A percentile compares a stretch with the other conserved stretches of the same genome.
phyloP scores from a whole-genome alignment of 2,113 vertebrate genomes.

The Pleuronectes platessa region DNA sequence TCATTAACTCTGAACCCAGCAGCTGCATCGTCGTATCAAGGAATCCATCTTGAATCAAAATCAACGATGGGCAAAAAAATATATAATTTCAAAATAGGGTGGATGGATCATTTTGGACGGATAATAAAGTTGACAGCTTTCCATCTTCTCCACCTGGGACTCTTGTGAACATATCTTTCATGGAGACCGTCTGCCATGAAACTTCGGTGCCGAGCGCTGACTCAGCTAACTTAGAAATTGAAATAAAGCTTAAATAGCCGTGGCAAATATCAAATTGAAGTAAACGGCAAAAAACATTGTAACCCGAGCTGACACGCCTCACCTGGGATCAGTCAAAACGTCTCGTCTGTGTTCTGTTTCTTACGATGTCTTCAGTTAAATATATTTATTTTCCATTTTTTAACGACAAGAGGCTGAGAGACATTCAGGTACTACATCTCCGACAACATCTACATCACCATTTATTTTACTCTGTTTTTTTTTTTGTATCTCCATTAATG shows the following conservation, averaged over 20 bases:
- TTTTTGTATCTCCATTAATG: slow-evolving; percentile 50
- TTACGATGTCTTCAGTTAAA: slow-evolving; percentile 1
- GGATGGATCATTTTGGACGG: slow-evolving; percentile 3
- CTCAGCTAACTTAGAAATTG: slow-evolving; percentile 45
- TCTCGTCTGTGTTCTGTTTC: slow-evolving; percentile 24
- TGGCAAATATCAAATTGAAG: neutral
- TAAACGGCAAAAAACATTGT: neutral
- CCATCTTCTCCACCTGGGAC: slow-evolving; percentile 20
- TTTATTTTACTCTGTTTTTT: neutral
- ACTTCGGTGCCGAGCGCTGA: slow-evolving; percentile 22
- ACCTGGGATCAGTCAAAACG: slow-evolving; percentile 16
- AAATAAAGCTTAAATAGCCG: slow-evolving; percentile 31
- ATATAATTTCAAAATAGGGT: neutral
- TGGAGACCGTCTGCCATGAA: slow-evolving; percentile 31
- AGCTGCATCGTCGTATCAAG: slow-evolving; percentile 41
- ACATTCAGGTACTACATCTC: slow-evolving; percentile 69
- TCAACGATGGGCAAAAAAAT: slow-evolving; percentile 24
- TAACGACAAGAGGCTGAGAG: slow-evolving; percentile 49
- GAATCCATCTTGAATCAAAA: slow-evolving; percentile 18
- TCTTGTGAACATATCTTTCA: slow-evolving; percentile 35
- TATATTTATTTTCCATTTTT: slow-evolving; percentile 21
- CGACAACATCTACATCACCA: slow-evolving; percentile 30
- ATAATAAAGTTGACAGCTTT: too few relatives aligned
- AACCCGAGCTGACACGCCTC: slow-evolving; percentile 30
- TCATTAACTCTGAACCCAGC: slow-evolving; percentile 52